Evolutionary conservation across 2,113 vertebrate species (phyloP), one percentile per base, ranked within the genome.

Genomic region (Bostrychus sinensis): DNA sequence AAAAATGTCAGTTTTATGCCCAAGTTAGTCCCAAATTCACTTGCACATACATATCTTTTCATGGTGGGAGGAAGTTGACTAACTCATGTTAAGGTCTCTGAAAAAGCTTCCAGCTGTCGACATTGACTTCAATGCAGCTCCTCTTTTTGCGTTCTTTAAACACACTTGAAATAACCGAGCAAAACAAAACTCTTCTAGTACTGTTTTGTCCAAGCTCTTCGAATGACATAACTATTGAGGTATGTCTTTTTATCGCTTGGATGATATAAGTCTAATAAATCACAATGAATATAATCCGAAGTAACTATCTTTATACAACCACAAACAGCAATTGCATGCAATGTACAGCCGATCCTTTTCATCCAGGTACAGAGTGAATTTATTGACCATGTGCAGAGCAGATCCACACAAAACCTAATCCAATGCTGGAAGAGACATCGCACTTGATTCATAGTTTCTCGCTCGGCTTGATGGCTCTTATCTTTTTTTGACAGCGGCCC

Each of bases 341-440:
- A 43, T 51, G 57, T 9, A 17, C 53, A 45, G 78, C 51, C 14
- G 3, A 39, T 60, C 38, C 55, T 78, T 22, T 56, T 62, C 23
- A 54, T 63, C 53, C 82, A 89, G 85, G 86, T 87, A 83, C 43
- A 72, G 76, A 30, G 22, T 57, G 56, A 59, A 88, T 91, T 88
- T 89, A 89, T 80, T 1, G 72, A 61, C 70, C 90, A 91, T 90
- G 86, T 91, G 90, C 66, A 65, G 66, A 25, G 42, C 91, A 91
- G 80, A 87, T 79, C 83, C 63, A 48, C 57, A 66, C 68, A 41
- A 46, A 64, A 60, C 39, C 61, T 77, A 57, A 64, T 77, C 74
- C 23, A 59, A n/a, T 11, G 39, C 51, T 80, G 73, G 22, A 84
- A 38, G 78, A 78, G 56, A 82, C 60, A 62, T 84, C 43, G 41